Conservation (phyloP, 2,797 vertebrate species). For the Takifugu ocellatus region DNA sequence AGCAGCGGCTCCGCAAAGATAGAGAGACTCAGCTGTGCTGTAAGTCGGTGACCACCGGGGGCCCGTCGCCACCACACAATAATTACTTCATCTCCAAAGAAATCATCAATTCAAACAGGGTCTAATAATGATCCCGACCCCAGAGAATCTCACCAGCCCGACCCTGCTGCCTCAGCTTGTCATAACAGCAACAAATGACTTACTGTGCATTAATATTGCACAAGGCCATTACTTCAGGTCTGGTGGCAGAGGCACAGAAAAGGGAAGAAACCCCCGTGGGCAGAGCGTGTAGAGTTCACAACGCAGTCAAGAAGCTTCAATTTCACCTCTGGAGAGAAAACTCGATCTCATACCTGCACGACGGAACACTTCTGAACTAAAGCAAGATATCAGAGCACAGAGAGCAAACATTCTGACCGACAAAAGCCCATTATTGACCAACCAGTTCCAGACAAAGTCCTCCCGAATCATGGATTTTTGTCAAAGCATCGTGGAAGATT, state of each 20-base stretch:
- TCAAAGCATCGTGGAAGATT: no score
- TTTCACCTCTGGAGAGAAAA: conserved; percentile 11
- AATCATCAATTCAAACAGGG: background rate
- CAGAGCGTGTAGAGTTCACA: conserved; percentile 35
- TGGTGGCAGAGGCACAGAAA: conserved; percentile 41
- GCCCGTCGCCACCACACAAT: conserved; percentile 12
- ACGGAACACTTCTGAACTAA: background rate
- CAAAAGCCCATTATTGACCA: background rate
- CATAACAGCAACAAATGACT: conserved; percentile 28
- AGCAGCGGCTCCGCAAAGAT: conserved; percentile 14
- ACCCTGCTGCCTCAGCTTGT: conserved; percentile 23
- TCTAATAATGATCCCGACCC: conserved; percentile 5
- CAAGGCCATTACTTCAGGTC: conserved; percentile 62
- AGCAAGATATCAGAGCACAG: background rate
- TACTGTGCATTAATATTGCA: conserved; percentile 67
- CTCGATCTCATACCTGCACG: background rate
- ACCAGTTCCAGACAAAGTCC: no score
- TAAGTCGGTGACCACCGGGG: conserved; percentile 19
- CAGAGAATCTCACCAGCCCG: background rate
- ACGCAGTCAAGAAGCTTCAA: conserved; percentile 24
- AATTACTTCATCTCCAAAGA: conserved; percentile 9
- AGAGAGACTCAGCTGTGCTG: conserved; percentile 20
- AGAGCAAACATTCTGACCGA: background rate
- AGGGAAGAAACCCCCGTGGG: conserved; percentile 2
- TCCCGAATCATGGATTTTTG: no score